Evolutionary conservation across 2,797 vertebrate species (phyloP), one percentile per base, ranked within the genome.

Genomic region (Pseudochaenichthys georgianus): DNA sequence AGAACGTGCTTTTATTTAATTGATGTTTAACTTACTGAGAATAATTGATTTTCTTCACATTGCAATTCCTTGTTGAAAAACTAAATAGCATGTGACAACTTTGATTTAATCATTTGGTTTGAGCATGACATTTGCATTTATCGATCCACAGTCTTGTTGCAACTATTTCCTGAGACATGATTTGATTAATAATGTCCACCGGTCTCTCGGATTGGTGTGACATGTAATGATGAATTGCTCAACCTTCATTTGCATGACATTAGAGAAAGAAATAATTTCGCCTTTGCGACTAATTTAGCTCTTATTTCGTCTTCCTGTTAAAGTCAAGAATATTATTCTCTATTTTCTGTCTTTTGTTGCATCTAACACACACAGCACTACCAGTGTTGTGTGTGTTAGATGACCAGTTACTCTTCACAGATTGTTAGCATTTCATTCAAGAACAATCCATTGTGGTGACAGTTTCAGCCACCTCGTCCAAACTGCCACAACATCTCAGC

Each of bases 181-280:
- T 64, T 38, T 74, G 75, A 79, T 68, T 67, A 28, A 48, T 11
- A 59, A 43, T 65, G 12, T 28, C 53, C 64, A 58, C 12, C 41
- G 64, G 59, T 51, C 45, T 23, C 12, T 54, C 42, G 60, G 43
- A 68, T 52, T 63, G 16, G 23, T 0, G 0, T 65, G 21, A 46
- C 58, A 74, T 81, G 19, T 48, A 75, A 64, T 75, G 28, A 21
- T 16, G 11, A 19, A 47, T 16, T 48, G 16, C 31, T 41, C 10
- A 73, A 73, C 2, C 10, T 62, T 17, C 0, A 75, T 64, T 85
- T 77, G 64, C 16, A 58, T 73, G 13, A 50, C 57, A 76, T 82
- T 53, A 73, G 16, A 63, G 11, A 77, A 52, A 46, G 31, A 67
- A 73, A 58, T 28, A n/a, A 51, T 50, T 11, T 1, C 16, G 28